Conservation (phyloP, 2,113 vertebrate genomes). For the Microtus montanus region DNA sequence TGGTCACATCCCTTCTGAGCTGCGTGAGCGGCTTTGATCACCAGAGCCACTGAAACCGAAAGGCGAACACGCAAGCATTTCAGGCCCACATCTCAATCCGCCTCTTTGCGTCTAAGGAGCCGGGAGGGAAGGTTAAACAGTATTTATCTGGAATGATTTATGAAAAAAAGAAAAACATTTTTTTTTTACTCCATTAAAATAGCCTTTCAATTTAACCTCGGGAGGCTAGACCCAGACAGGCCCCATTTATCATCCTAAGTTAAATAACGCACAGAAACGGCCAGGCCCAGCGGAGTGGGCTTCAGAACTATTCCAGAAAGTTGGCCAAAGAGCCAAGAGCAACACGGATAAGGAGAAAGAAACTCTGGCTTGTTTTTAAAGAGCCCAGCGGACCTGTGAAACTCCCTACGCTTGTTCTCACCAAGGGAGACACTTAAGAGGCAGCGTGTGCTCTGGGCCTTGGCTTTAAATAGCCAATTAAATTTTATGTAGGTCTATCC, state of each 20-base stretch:
- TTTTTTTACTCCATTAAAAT: constrained; percentile 56
- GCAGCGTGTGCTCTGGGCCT: not conserved
- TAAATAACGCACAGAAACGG: constrained; percentile 64
- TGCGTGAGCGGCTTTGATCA: constrained; percentile 47
- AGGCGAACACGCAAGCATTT: not conserved
- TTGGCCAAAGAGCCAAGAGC: constrained; percentile 61
- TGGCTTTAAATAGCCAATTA: constrained; percentile 39
- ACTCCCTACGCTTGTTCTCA: not conserved
- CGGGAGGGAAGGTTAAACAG: not conserved
- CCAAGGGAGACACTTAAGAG: not conserved
- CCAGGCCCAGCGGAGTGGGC: not conserved
- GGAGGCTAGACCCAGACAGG: constrained; percentile 55
- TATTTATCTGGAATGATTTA: constrained; percentile 56
- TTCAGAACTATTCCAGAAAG: constrained; percentile 47
- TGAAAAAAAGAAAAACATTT: constrained; percentile 19
- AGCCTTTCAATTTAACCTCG: constrained; percentile 62
- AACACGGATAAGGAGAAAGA: constrained; percentile 57
- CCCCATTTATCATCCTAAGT: constrained; percentile 67
- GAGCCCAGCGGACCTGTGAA: not conserved
- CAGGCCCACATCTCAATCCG: not conserved
- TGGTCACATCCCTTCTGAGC: not conserved
- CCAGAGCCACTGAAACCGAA: not conserved
- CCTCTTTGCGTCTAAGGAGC: constrained; percentile 9
- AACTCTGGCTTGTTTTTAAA: constrained; percentile 28
- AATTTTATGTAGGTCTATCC: not conserved